Evolutionary conservation across 2,113 vertebrate genomes (phyloP).

Genomic region (Colius striatus): DNA sequence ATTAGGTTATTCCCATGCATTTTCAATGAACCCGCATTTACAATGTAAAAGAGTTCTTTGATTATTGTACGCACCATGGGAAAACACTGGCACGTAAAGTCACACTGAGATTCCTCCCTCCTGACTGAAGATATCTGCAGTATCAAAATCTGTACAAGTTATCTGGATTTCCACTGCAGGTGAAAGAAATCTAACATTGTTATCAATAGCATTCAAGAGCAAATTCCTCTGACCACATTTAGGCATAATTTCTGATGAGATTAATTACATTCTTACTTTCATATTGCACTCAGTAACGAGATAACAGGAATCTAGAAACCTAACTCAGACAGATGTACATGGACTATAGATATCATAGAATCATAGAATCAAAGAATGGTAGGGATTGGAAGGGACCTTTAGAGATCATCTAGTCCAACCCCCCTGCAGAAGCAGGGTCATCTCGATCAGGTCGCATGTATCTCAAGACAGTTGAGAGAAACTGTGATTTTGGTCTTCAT

Average conservation of each 20-base stretch:
- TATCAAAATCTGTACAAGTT: neutral
- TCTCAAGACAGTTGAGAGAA: neutral
- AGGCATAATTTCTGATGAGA: neutral
- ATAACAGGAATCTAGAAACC: neutral
- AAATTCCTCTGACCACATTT: neutral
- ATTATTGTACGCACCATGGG: neutral
- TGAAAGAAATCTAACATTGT: neutral
- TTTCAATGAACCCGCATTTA: neutral
- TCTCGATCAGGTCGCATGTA: too few relatives aligned
- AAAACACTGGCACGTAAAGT: neutral
- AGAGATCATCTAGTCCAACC: too few relatives aligned
- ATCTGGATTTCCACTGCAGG: neutral
- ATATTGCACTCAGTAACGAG: neutral
- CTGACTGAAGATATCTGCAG: neutral
- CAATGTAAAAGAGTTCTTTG: neutral
- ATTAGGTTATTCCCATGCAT: neutral
- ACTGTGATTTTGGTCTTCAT: neutral
- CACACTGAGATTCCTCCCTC: neutral
- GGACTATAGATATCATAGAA: accelerated
- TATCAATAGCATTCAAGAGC: accelerated
- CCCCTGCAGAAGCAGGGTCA: too few relatives aligned
- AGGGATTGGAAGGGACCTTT: too few relatives aligned
- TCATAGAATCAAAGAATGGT: too few relatives aligned
- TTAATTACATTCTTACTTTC: neutral
- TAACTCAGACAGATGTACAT: too few relatives aligned